Evolutionary conservation across 92 coral and sea anemone genomes (phyloP), one percentile per base, ranked within the genome.

Genomic region (Palythoa heliodiscus): DNA sequence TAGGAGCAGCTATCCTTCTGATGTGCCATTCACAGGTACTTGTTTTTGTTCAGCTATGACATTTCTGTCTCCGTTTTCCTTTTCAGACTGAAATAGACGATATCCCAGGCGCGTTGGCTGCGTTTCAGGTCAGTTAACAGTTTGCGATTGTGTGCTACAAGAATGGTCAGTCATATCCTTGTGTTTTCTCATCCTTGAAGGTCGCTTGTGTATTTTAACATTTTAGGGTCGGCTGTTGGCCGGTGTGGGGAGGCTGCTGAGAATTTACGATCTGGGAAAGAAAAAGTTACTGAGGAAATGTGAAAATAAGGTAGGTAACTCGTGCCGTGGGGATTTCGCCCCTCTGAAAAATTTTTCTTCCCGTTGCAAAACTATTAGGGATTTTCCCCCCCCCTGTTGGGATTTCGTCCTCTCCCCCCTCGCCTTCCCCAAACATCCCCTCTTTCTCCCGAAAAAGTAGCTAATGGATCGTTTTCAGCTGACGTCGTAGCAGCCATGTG

Each of bases 201-300:
- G 39, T 17, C 40, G 7, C 2, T 68, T 23, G 4, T 69, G 15
- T 7, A 15, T 13, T 76, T 23, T 82, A 1, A 13, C 15, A 25
- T 53, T 60, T 23, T 69, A 96, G 99, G 99, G 99, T 53, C 99
- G 99, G 43, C 88, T 94, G 57, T 82, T 95, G 80, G 96, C 95
- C 37, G 99, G 99, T 69, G 94, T 96, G 75, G 99, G 99, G 2
- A 95, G 99, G 16, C 78, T 96, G 77, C 78, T 96, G 14, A 89
- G 99, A 88, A 88, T 96, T 50, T 96, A 96, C 71, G 99, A 96
- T 54, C 92, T 96, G 71, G 99, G 99, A 47, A 96, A 96, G 84
- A 96, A 96, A 88, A 96, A 96, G 71, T 90, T 96, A 68, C 97
- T 96, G 16, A 89, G 99, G 70, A 96, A 96, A 90, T 96, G 99